Evolutionary conservation across 2,113 vertebrate genomes (phyloP).

Genomic region (Charina bottae): DNA sequence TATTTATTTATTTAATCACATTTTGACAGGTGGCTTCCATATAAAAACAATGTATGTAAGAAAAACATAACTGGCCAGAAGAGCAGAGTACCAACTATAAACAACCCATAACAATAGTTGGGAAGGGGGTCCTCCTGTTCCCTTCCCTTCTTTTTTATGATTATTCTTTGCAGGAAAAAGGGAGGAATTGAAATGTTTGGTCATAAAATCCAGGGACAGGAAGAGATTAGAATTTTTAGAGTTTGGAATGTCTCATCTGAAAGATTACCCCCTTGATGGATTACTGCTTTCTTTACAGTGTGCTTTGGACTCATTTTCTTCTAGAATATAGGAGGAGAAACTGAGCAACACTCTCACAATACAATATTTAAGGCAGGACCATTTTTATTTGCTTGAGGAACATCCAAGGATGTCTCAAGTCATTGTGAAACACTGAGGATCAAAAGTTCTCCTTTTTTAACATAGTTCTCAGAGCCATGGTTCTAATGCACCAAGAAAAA

Average conservation of each 20-base stretch:
- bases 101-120: conserved; percentile 12
- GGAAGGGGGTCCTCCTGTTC: neutral
- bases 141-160: neutral
- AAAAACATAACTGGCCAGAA: neutral
- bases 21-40: neutral
- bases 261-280: neutral
- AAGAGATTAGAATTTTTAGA: neutral
- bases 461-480: neutral
- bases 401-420: neutral
- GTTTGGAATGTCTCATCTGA: neutral
- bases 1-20: neutral
- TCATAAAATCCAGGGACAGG: neutral
- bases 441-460: neutral
- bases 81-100: conserved; percentile 9
- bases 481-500: neutral
- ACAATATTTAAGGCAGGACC: neutral
- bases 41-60: neutral
- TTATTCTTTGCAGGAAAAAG: neutral
- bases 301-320: neutral
- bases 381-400: neutral
- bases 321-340: neutral
- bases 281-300: neutral
- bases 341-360: neutral
- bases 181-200: neutral
- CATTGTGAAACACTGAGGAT: conserved; percentile 6